Evolutionary conservation across 1,140 invertebrate species (phyloP).

Genomic region (Diplogasteroides magnus): DNA sequence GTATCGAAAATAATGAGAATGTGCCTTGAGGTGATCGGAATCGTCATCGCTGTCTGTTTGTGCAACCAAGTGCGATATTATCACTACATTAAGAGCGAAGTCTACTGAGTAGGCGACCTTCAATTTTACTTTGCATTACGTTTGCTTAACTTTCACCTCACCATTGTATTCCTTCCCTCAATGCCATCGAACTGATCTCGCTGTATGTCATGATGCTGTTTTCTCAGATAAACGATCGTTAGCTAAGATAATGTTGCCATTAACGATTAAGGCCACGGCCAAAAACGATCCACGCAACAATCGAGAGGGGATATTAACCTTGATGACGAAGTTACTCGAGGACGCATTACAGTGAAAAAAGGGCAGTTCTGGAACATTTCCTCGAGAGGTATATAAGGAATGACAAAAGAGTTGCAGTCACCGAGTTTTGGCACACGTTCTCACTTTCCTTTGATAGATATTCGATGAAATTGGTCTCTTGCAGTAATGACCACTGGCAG

Average conservation of each 20-base stretch:
- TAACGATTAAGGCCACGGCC: no score
- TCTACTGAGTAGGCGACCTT: not conserved
- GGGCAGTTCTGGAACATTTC: not conserved
- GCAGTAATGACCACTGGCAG: not conserved
- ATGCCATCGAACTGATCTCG: no score
- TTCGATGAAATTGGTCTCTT: not conserved
- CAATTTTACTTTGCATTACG: not conserved
- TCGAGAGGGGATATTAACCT: not conserved
- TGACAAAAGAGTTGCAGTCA: not conserved
- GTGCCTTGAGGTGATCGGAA: constrained; percentile 23
- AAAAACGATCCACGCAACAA: no score
- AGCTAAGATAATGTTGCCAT: not conserved
- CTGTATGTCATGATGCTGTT: not conserved
- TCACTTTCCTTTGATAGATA: not conserved
- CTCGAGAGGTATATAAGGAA: not conserved
- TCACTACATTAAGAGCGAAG: constrained; percentile 21
- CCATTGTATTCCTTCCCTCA: not conserved
- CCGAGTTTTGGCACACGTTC: not conserved
- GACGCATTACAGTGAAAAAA: not conserved
- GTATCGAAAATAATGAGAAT: constrained; percentile 8
- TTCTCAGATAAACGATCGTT: not conserved
- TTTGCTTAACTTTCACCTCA: not conserved
- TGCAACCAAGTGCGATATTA: constrained; percentile 18
- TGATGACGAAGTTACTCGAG: not conserved
- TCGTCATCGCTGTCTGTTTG: constrained; percentile 13